These are phyloP conservation scores for Sterna hirundo DNA, from an alignment of 2,113 vertebrate species.

Conservation along the genomic window DNA sequence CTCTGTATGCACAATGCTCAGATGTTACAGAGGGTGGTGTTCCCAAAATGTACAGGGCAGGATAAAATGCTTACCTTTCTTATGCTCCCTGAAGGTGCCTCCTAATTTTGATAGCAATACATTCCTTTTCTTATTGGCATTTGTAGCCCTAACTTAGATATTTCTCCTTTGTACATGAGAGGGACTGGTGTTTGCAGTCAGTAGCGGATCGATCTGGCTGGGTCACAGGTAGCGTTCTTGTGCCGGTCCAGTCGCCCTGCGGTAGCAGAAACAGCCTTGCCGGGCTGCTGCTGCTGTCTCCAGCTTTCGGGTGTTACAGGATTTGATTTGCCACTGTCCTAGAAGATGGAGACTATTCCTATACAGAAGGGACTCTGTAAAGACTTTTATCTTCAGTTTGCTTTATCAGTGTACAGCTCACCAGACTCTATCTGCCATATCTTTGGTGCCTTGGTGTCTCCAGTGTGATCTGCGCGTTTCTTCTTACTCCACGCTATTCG, in stretches of 20 bases:
- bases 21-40: not conserved
- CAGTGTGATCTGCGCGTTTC: not conserved
- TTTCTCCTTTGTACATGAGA: accelerated
- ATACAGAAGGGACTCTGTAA: not conserved
- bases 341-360: not conserved
- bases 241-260: accelerated
- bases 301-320: not conserved
- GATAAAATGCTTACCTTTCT: not conserved
- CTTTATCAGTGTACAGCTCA: not conserved
- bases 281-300: not conserved
- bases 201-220: accelerated
- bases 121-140: not conserved
- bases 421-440: not conserved
- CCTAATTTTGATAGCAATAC: not conserved
- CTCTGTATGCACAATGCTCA: not conserved
- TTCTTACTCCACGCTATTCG: not conserved
- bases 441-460: not conserved
- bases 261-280: not conserved
- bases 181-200: not conserved
- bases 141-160: not conserved
- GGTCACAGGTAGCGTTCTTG: not conserved
- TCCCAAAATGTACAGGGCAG: not conserved
- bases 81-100: not conserved
- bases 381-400: not conserved
- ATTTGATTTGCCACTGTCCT: not conserved